phyloP scores from a whole-genome alignment of 2,113 vertebrate genomes.

The Galbula dea region DNA sequence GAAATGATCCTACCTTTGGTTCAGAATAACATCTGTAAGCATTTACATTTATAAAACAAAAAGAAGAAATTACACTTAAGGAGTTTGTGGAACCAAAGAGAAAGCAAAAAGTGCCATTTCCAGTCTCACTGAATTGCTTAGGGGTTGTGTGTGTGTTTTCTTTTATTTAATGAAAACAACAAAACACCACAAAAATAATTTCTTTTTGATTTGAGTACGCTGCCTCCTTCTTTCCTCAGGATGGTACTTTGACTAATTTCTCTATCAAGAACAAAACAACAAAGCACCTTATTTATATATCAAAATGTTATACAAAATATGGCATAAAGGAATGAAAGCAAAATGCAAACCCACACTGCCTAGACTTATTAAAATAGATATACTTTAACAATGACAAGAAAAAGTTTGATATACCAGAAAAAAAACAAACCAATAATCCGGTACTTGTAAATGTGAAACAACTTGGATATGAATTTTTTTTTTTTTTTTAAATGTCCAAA shows the following conservation, averaged over 20 bases:
- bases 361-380: not conserved
- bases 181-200: not conserved
- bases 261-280: not conserved
- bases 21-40: not conserved
- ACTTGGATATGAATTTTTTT: not conserved
- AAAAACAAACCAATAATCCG: not conserved
- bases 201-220: not conserved
- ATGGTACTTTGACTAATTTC: not conserved
- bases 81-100: not conserved
- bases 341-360: not conserved
- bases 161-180: not conserved
- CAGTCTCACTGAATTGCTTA: not conserved
- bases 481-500: not conserved
- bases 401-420: not conserved
- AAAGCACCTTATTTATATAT: not conserved
- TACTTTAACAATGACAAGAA: not conserved
- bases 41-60: not conserved
- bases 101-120: not conserved
- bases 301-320: not conserved
- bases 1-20: not conserved
- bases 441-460: not conserved
- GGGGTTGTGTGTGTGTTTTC: accelerated
- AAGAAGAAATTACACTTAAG: not conserved
- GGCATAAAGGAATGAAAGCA: not conserved
- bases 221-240: not conserved